phyloP scores from a whole-genome alignment of 2,113 vertebrate genomes.

The Lipotes vexillifer region DNA sequence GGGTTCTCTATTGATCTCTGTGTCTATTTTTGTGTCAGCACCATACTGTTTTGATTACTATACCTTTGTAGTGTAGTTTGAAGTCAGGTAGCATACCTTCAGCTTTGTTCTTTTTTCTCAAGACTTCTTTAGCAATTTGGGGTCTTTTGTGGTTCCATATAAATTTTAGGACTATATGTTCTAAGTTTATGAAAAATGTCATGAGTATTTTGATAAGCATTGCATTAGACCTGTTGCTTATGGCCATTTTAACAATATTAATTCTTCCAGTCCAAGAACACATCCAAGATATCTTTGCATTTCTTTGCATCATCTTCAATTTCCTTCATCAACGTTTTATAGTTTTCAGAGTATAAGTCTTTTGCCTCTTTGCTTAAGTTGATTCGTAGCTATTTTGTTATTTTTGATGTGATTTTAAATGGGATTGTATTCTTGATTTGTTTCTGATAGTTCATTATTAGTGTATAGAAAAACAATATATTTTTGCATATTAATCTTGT shows the following conservation, averaged over 20 bases:
- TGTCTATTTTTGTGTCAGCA: not conserved
- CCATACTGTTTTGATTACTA: not conserved
- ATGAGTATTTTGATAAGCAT: not conserved
- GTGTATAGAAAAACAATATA: not conserved
- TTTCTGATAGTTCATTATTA: not conserved
- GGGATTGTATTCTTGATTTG: not conserved
- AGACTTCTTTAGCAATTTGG: not conserved
- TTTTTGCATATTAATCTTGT: not conserved
- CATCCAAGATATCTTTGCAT: not conserved
- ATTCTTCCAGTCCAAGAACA: not conserved
- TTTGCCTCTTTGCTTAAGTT: not conserved
- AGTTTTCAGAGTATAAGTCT: not conserved
- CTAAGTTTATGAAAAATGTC: not conserved
- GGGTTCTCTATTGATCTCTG: not conserved
- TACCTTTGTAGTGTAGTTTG: not conserved
- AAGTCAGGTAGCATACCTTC: not conserved
- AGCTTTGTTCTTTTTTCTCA: not conserved
- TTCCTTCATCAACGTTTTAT: not conserved
- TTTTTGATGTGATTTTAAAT: not conserved
- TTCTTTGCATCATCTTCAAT: not conserved
- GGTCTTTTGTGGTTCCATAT: not conserved
- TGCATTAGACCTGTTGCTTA: not conserved
- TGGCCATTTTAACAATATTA: not conserved
- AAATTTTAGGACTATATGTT: not conserved
- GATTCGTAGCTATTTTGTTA: not conserved